Base-by-base conservation (phyloP, 2,797 vertebrate genomes). In the Hafferia zeledoni region DNA sequence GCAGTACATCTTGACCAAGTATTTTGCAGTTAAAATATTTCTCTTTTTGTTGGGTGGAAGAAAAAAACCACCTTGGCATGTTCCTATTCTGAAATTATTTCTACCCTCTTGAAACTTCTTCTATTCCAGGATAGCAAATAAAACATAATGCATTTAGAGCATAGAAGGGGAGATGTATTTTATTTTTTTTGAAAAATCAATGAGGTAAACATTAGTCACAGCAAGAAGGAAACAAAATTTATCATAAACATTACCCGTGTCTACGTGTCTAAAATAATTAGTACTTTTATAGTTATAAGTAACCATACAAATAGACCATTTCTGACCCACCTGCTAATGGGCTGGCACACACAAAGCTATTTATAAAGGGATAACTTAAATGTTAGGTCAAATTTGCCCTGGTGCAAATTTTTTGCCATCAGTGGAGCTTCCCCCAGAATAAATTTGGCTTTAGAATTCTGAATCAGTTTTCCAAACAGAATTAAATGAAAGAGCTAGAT, bases 1-100 rank as follows among this genome's bases (percentile, higher is more conserved):
- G 39, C 41, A 94, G 65, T 69, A 91, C 65, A 86, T 81, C 71
- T 85, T 87, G 79, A 95, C 82, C 92, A 95, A 95, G 44, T 74
- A 78, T 65, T 81, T 59, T 46, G 16, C 71, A 91, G 56, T 78
- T 92, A 85, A 96, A 89, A 50, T 71, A 83, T 49, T 89, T 75
- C 28, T 87, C 25, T 90, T 22, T 61, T 90, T 77, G 27, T 74
- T 53, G 30, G 41, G 47, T 50, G 27, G 37, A 89, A 75, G 56
- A 11, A 53, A 68, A 69, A 70, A 53, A 28, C 10, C 46, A n/a
- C 60, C 6, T 11, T 17, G 33, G 60, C 53, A 79, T 85, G 89
- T 83, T 0, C 1, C 50, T 95, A 33, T 37, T 31, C 33, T 18
- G 3, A 83, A 85, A 61, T 60, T 52, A 30, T 67, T 89, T 78